Evolutionary conservation across 2,797 vertebrate genomes (phyloP), one percentile per base, ranked within the genome.

Genomic region (Tadarida brasiliensis): DNA sequence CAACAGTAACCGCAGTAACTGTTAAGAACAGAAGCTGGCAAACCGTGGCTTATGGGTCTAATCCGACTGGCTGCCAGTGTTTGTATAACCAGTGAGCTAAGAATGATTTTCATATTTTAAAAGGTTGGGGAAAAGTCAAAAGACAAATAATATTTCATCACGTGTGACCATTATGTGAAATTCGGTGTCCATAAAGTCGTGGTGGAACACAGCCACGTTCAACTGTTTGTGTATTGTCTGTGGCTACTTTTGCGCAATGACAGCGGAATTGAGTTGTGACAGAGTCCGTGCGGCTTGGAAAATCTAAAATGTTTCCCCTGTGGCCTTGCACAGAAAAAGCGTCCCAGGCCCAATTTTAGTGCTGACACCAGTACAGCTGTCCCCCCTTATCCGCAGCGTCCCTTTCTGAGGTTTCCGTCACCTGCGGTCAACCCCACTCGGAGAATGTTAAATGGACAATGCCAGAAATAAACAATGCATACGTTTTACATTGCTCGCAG

Each of bases 121-220:
- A 68, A 57, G 54, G 24, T 24, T 76, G 49, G 51, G 56, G 2
- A 2, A 33, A 65, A 67, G 30, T 11, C 30, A 30, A 4, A 65
- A 74, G 47, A 44, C 39, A 44, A 67, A 57, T 3, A 71, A 20
- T 74, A 35, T 67, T 57, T 47, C 24, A 8, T 12, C 17, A 73
- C 0, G 2, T 20, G 85, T 67, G 70, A 89, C 22, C 65, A 24
- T 57, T 3, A 61, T 3, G 49, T 22, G 78, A 68, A 35, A 89
- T 57, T 76, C n/a, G 11, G n/a, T 4, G 17, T 39, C 15, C 14
- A 14, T 67, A 24, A 65, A 11, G 67, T 73, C 54, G 28, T 3
- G 5, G 57, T 1, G 15, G 76, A 16, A 0, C 6, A 1, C 22
- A 15, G 78, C 30, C 30, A 2, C 0, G 4, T 49, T 33, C 30